Conservation (phyloP, 2,113 vertebrate genomes). For the Gadus chalcogrammus region DNA sequence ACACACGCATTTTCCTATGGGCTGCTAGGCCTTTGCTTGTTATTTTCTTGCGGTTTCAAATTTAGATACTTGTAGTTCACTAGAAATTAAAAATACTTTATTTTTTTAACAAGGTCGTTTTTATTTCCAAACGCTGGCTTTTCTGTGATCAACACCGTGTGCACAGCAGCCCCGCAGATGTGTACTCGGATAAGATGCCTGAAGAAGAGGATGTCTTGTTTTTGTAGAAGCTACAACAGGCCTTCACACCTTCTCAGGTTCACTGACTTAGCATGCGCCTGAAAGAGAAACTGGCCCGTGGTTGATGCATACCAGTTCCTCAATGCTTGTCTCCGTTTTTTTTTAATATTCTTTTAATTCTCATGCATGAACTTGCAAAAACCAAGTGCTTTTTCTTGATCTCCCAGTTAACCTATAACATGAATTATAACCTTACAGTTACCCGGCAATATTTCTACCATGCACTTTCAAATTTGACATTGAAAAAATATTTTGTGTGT, state of each 20-base stretch:
- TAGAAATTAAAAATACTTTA: conserved; percentile 40
- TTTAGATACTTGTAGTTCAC: conserved; percentile 27
- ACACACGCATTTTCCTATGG: conserved; percentile 45
- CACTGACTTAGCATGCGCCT: conserved; percentile 62
- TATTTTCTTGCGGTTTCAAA: conserved; percentile 40
- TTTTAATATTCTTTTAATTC: conserved; percentile 43
- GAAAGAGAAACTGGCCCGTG: conserved; percentile 41
- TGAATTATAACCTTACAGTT: conserved; percentile 38
- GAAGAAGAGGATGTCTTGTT: conserved; percentile 34
- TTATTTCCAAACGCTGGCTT: conserved; percentile 34
- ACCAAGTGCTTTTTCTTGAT: conserved; percentile 44
- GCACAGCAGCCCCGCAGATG: conserved; percentile 28
- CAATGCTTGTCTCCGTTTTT: conserved; percentile 8
- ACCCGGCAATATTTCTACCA: conserved; percentile 65
- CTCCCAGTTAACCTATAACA: conserved; percentile 37
- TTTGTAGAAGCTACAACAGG: conserved; percentile 51
- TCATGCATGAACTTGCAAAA: conserved; percentile 61
- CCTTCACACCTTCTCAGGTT: conserved; percentile 70
- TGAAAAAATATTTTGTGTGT: conserved; percentile 41
- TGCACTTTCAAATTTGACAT: conserved; percentile 52
- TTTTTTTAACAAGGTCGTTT: conserved; percentile 59
- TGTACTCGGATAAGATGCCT: conserved; percentile 42
- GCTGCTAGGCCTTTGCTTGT: conserved; percentile 29
- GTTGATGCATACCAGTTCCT: conserved; percentile 44
- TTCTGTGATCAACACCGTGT: conserved; percentile 31